A percentile compares a stretch with the other conserved stretches of the same genome.
Conservation (phyloP, 2,113 vertebrate species). For the Indicator indicator region DNA sequence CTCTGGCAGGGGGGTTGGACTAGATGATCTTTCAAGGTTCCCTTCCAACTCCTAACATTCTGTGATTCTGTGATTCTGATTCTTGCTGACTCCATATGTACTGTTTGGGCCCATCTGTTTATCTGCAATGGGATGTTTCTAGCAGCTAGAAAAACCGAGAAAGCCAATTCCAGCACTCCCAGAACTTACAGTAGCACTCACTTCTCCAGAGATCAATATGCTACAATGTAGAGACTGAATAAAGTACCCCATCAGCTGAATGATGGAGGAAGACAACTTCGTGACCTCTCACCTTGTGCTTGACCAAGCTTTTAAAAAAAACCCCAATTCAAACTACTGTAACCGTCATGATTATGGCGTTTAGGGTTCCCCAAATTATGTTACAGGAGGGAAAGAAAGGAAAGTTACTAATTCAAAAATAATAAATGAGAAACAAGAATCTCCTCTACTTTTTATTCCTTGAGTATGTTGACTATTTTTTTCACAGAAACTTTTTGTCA, state of each 20-base stretch:
- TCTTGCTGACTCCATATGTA: background rate
- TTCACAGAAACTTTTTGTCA: background rate
- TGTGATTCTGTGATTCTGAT: too few relatives aligned
- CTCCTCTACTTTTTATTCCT: background rate
- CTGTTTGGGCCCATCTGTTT: background rate
- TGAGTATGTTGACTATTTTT: background rate
- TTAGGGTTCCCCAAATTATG: background rate
- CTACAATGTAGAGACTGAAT: background rate
- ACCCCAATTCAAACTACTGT: background rate
- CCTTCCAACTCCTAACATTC: background rate
- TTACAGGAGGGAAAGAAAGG: background rate
- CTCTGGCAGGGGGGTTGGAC: too few relatives aligned
- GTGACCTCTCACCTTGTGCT: background rate
- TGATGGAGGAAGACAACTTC: background rate
- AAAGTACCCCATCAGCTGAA: background rate
- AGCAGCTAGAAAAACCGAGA: background rate
- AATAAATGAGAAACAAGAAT: background rate
- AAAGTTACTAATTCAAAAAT: background rate
- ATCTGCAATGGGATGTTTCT: background rate
- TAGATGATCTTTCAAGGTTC: too few relatives aligned
- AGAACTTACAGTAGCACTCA: background rate
- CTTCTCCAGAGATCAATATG: background rate
- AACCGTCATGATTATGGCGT: background rate
- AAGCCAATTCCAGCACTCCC: background rate
- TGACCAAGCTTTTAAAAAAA: background rate